A percentile compares a stretch with the other conserved stretches of the same genome.
These are phyloP conservation scores for Pseudotriccus pelzelni DNA, from an alignment of 2,797 vertebrate species.

Conservation along the genomic window DNA sequence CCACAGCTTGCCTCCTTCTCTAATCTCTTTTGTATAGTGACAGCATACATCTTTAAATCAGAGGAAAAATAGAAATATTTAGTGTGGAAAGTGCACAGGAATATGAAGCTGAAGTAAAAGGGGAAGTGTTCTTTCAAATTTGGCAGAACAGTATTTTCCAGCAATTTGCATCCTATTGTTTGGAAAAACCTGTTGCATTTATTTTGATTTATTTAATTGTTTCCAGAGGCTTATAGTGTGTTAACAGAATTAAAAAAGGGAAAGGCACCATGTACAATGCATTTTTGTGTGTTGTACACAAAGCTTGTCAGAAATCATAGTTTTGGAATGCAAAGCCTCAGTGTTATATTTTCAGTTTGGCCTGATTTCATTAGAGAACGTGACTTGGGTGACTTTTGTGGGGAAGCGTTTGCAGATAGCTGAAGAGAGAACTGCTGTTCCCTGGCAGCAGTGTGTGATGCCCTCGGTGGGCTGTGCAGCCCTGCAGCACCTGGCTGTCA, in stretches of 20 bases:
- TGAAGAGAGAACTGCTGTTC: neutral
- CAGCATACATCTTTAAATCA: neutral
- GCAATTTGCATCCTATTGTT: neutral
- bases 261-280: neutral
- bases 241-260: neutral
- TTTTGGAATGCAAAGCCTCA: neutral
- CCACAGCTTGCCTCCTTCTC: neutral
- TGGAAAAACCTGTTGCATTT: neutral
- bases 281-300: neutral
- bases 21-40: neutral
- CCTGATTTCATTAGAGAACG: neutral
- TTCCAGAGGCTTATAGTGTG: neutral
- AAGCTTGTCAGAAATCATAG: neutral
- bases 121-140: neutral
- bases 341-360: fast-evolving
- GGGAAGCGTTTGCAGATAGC: fast-evolving
- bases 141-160: neutral
- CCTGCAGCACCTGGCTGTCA: neutral
- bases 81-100: neutral
- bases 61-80: neutral
- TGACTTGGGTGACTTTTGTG: neutral
- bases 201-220: neutral
- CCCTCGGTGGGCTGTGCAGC: neutral
- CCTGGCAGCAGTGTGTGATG: fast-evolving
- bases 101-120: neutral